Conservation (phyloP, 2,113 vertebrate genomes). For the Pygoscelis adeliae region DNA sequence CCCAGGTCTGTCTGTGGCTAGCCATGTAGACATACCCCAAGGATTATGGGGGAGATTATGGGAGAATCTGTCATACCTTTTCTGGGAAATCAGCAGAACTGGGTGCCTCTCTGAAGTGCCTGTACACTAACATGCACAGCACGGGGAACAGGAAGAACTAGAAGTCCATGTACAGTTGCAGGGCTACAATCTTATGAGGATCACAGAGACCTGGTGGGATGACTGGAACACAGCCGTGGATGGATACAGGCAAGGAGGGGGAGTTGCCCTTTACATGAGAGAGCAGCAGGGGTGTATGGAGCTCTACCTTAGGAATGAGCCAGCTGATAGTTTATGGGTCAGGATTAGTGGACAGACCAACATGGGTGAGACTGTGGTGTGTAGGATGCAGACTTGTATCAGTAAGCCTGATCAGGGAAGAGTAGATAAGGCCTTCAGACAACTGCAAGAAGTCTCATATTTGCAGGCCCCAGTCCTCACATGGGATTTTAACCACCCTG, state of each 20-base stretch:
- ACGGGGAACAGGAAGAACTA: not conserved
- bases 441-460: not conserved
- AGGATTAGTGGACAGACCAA: not conserved
- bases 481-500: not conserved
- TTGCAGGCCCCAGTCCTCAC: not conserved
- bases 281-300: not conserved
- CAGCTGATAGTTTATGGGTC: not conserved
- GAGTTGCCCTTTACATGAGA: not conserved
- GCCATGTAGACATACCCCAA: not conserved
- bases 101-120: not conserved
- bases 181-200: not conserved
- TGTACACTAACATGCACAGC: not conserved
- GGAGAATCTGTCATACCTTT: not conserved
- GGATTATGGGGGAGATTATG: not conserved
- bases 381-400: not conserved
- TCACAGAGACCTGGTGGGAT: not conserved
- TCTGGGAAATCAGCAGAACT: not conserved
- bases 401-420: not conserved
- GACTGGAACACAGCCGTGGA: not conserved
- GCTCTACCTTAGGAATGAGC: not conserved
- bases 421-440: not conserved
- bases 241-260: not conserved
- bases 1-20: not conserved
- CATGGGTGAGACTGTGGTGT: not conserved
- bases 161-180: not conserved